These are phyloP conservation scores for Remorina albescens DNA, from an alignment of 2,797 vertebrate species.

Conservation along the genomic window DNA sequence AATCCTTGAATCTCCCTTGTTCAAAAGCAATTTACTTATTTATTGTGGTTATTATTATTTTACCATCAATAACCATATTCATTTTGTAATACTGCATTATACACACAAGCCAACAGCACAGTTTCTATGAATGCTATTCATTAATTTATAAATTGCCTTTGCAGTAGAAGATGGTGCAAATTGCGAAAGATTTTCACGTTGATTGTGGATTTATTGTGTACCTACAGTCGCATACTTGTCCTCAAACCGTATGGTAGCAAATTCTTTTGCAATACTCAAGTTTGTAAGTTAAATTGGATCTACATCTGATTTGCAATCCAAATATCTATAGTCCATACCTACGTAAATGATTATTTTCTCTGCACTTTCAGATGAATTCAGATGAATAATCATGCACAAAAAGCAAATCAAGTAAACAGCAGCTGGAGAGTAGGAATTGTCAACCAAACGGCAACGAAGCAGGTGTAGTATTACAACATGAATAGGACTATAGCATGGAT, in stretches of 20 bases:
- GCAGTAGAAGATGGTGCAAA: too few species aligned
- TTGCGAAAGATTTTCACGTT: neutral
- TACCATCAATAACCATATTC: neutral
- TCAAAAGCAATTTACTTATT: neutral
- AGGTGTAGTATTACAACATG: conserved; percentile 36
- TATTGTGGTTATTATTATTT: conserved; percentile 1
- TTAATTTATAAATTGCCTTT: neutral
- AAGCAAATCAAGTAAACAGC: conserved; percentile 59
- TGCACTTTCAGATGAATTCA: conserved; percentile 42
- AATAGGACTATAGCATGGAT: conserved; percentile 7
- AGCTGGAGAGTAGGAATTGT: conserved; percentile 30
- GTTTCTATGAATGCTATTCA: neutral
- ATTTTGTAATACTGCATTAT: neutral
- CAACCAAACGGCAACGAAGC: conserved; percentile 45
- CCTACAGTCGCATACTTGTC: neutral
- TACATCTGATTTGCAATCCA: conserved; percentile 13
- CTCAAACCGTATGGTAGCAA: too few species aligned
- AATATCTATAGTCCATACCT: conserved; percentile 20
- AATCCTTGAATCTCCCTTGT: neutral
- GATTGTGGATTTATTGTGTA: too few species aligned
- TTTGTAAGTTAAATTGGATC: conserved; percentile 8
- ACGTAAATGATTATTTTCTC: conserved; percentile 45
- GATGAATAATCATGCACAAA: conserved; percentile 40
- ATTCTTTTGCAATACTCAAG: conserved; percentile 13
- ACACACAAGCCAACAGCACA: neutral